Evolutionary conservation across 2,888 invertebrate species (phyloP).

Genomic region (Clitarchus hookeri): DNA sequence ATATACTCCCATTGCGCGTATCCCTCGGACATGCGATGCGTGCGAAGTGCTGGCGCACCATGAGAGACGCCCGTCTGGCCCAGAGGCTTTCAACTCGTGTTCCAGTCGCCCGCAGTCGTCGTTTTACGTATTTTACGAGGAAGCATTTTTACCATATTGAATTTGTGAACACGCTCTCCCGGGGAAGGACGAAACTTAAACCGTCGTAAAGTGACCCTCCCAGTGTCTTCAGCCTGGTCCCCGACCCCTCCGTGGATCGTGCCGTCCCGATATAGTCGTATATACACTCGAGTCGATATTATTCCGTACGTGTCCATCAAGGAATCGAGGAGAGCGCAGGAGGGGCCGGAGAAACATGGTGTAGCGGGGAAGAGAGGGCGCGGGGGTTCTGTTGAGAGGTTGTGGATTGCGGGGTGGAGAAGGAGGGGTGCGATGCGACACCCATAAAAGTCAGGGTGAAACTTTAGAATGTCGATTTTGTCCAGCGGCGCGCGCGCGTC

Average conservation of each 20-base stretch:
- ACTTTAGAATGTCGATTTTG: constrained; percentile 34
- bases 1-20: too few relatives aligned
- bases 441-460: constrained; percentile 36
- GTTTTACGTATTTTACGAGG: background rate
- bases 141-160: constrained; percentile 33
- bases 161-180: constrained; percentile 31
- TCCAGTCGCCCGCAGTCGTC: background rate
- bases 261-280: background rate
- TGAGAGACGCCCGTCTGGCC: too few relatives aligned
- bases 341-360: background rate
- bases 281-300: constrained; percentile 31
- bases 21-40: background rate
- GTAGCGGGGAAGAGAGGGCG: background rate
- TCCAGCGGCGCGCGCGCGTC: constrained; percentile 11
- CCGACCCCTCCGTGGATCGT: constrained; percentile 6
- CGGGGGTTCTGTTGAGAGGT: background rate
- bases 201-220: constrained; percentile 29
- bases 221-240: constrained; percentile 20
- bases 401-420: background rate
- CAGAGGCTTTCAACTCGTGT: too few relatives aligned
- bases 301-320: constrained; percentile 39
- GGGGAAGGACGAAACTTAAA: constrained; percentile 19
- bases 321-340: constrained; percentile 32
- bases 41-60: too few relatives aligned
- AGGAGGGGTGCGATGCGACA: background rate